Evolutionary conservation across 2,888 invertebrate genomes (phyloP), one percentile per base, ranked within the genome.

Genomic region (Drosophila flavopinicola): DNA sequence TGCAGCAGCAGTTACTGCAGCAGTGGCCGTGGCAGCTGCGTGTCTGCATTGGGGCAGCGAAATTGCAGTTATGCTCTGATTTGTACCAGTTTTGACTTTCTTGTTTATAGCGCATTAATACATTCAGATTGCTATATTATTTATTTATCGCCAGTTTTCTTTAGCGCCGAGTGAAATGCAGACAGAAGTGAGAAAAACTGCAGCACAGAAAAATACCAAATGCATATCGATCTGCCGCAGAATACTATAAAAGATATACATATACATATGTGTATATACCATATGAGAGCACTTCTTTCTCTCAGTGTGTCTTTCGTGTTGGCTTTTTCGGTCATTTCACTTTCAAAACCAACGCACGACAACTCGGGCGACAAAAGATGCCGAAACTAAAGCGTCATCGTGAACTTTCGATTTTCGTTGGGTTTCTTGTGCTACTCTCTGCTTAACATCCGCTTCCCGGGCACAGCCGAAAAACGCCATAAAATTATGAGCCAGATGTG

Each of bases 11-110:
- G 45, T 10, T 10, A 23, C 23, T 30, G 33, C 20, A 20, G 11
- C 51, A 29, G 37, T 29, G 30, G 33, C 27, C 27, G 38, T 20
- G 42, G 76, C 60, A 52, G 59, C 58, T 59, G 74, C 67, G 64
- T 59, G 59, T 72, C 64, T 65, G 61, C 58, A 84, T 85, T 74
- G 78, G 76, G 67, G 85, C 75, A 84, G 87, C 88, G 83, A 88
- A 88, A 89, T 86, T 90, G 90, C 90, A 90, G 91, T 90, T 90
- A 90, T 91, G 91, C 91, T 90, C 90, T 91, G 89, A 90, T 90
- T 90, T 91, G 89, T 90, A 88, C 89, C 89, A 89, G 89, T 90
- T 90, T 90, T 85, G 88, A 90, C 90, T 91, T 90, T 91, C 91
- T 91, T 89, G 88, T 88, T 88, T 89, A 89, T 85, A 71, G 78